Evolutionary conservation across 37 sponge, comb jelly and placozoan genomes (phyloP).

Genomic region (Crambe crambe): DNA sequence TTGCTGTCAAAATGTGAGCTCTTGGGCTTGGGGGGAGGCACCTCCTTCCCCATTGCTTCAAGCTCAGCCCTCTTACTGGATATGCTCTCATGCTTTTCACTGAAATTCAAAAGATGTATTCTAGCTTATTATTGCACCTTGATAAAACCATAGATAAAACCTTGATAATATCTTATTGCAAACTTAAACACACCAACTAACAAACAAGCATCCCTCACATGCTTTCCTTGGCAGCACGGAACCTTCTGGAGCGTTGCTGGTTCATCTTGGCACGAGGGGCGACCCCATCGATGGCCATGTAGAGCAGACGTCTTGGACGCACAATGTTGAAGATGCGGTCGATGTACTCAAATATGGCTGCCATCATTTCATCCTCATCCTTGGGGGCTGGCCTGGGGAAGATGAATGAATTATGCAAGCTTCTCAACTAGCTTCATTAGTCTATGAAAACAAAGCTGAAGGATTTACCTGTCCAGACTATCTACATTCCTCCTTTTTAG

Average conservation of each 20-base stretch:
- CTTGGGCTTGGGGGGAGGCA: constrained; percentile 87
- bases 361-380: constrained; percentile 98
- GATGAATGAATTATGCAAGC: background rate
- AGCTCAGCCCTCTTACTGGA: constrained; percentile 61
- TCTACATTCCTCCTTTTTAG: no score
- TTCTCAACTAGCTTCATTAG: no score
- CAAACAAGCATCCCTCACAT: no score
- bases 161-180: no score
- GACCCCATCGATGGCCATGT: constrained; percentile 99
- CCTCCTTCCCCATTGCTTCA: constrained; percentile 57
- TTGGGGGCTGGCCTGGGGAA: constrained; percentile 84
- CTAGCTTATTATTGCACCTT: no score
- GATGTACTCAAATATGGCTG: constrained; percentile 97
- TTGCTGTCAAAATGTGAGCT: constrained; percentile 94
- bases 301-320: constrained; percentile 89
- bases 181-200: constrained; percentile 4
- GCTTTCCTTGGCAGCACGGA: constrained; percentile 93
- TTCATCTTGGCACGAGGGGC: constrained; percentile 99
- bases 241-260: constrained; percentile 96
- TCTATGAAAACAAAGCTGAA: no score
- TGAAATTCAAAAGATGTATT: constrained; percentile 25
- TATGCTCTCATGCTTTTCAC: constrained; percentile 81
- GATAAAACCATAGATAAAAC: no score
- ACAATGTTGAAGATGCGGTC: constrained; percentile 97
- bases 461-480: no score